Conservation (phyloP, 2,797 vertebrate genomes). For the Oophaga sylvatica region DNA sequence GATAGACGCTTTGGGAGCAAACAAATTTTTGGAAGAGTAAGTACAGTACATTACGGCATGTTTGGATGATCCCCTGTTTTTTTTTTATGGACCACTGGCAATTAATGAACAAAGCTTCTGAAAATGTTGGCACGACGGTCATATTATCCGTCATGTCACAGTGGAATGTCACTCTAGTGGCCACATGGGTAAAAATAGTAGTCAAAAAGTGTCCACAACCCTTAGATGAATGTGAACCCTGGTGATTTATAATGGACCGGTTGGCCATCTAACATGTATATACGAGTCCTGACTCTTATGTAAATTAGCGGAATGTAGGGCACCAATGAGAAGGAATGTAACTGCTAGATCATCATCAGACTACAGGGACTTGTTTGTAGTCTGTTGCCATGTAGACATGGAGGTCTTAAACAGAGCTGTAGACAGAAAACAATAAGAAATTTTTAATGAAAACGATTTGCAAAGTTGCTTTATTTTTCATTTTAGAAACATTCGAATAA, state of each 20-base stretch:
- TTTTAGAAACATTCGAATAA: neutral
- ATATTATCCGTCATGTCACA: neutral
- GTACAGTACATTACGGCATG: conserved; percentile 53
- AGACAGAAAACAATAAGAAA: neutral
- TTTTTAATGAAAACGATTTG: neutral
- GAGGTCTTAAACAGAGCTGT: neutral
- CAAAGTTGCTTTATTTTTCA: neutral
- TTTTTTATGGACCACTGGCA: neutral
- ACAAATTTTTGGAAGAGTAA: conserved; percentile 87
- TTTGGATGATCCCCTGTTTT: neutral
- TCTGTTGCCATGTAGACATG: neutral
- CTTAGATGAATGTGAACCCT: no score
- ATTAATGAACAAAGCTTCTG: no score
- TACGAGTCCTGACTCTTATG: no score
- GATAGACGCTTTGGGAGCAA: conserved; percentile 86
- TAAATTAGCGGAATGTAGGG: no score
- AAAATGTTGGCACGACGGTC: no score
- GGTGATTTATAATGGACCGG: no score
- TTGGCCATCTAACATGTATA: no score
- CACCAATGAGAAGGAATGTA: no score
- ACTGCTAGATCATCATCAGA: neutral
- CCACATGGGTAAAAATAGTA: no score
- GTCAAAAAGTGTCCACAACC: no score
- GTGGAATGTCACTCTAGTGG: neutral
- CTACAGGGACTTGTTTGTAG: neutral